Base-by-base conservation (phyloP, 2,797 vertebrate genomes). In the Galaxias olidus region DNA sequence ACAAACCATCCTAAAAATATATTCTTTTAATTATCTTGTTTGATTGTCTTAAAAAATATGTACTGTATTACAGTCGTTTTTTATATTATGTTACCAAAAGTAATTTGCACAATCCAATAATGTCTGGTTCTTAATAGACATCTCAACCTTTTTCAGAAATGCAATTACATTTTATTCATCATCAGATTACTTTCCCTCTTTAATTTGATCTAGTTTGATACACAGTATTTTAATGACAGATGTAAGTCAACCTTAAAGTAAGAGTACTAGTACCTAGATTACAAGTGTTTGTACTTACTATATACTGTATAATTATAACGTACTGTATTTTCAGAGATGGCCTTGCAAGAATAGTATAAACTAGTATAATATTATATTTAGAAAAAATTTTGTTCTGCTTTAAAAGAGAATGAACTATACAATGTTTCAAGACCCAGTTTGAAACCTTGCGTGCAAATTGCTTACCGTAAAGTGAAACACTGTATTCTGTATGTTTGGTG, bases 321-420 rank as follows among this genome's bases (percentile, higher is more conserved):
- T 79, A 74, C 72, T 81, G 69, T 83, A 74, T 50, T 74, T 59
- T 66, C 72, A 53, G 47, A 80, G 59, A 74, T 12, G 17, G 54
- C 75, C 44, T 67, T 81, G 67, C 56, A n/a, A n/a, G n/a, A n/a
- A n/a, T n/a, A 59, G 41, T 45, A 57, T n/a, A n/a, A n/a, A 56
- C 56, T 66, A 73, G 65, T 83, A 68, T 70, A 66, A 68, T 53
- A 72, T 64, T 42, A 62, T 51, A 70, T 19, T 54, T 59, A 59
- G n/a, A 45, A 57, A 61, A 51, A 17, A 13, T 72, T 72, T 85
- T 89, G 81, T 85, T 90, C 80, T 84, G 76, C 77, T 51, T 72
- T 72, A 62, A 74, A 66, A 68, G 73, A 57, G 1, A 69, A 80
- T 63, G 42, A 83, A 85, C 86, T 66, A 20, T 54, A 73, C 62